Evolutionary conservation across 1,140 invertebrate species (phyloP), one percentile per base, ranked within the genome.

Genomic region (Tetramorium alpestre): DNA sequence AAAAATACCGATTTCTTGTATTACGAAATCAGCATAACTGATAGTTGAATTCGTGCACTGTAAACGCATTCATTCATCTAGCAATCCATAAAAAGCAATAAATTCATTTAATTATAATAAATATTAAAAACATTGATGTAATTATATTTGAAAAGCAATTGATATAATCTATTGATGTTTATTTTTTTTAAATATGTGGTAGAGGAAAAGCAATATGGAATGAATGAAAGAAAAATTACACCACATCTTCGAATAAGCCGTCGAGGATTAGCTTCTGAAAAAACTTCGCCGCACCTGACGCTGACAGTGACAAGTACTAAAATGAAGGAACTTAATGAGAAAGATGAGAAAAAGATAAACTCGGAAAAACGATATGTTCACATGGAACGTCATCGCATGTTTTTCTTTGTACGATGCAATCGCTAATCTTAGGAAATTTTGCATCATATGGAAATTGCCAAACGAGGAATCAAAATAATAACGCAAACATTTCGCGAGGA

Each of bases 271-370:
- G 22, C 25, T 82, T 72, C 2, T 13, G n/a, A 58, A 72, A 47
- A 58, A 58, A 1, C 54, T 33, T 18, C 54, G 5, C 25, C 16
- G 44, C 28, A 38, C 6, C 47, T 64, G 44, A 67, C 28, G 25
- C 28, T 51, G 60, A 1, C 28, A n/a, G n/a, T 56, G 47, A 51
- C 28, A 80, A 67, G 28, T 2, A 38, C 13, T 28, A 60, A 82
- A 73, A 82, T 73, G 41, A 5, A 5, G 18, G 18, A 73, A 60
- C 54, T n/a, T 60, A 51, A 82, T 60, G 51, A 60, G 51, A n/a
- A 18, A 10, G n/a, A 58, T 47, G 16, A 22, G 13, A 82, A 60
- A 72, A 60, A 58, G 28, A 60, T 10, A 44, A 58, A 51, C 25
- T 25, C n/a, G 2, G 18, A 3, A 51, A 80, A 10, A 25, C n/a